Evolutionary conservation across 2,797 vertebrate species (phyloP).

Genomic region (Ficedula albicollis): DNA sequence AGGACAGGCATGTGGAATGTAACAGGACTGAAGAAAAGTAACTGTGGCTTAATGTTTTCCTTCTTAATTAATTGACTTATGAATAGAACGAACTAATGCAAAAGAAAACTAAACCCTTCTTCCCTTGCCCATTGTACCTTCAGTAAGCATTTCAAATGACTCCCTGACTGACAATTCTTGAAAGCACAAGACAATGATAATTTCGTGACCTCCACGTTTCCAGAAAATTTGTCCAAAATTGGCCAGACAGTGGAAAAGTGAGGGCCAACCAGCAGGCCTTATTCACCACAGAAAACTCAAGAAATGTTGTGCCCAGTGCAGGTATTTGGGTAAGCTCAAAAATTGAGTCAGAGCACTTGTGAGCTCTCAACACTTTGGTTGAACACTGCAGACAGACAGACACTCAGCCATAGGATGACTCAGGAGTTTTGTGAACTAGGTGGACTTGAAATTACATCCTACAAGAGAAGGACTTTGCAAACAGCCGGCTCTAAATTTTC

Average conservation of each 20-base stretch:
- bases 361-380: background rate
- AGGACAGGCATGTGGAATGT: background rate
- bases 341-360: background rate
- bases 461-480: background rate
- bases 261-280: background rate
- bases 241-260: background rate
- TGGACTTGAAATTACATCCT: background rate
- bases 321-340: background rate
- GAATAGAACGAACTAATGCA: background rate
- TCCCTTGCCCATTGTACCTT: background rate
- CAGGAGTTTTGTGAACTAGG: background rate
- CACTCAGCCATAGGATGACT: background rate
- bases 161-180: background rate
- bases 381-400: background rate
- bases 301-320: background rate
- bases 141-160: accelerated
- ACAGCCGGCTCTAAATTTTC: background rate
- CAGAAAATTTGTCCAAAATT: background rate
- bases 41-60: background rate
- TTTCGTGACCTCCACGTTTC: background rate
- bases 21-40: background rate
- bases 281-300: background rate
- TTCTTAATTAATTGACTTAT: background rate
- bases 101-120: background rate
- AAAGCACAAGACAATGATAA: background rate